Evolutionary conservation across 1,140 invertebrate genomes (phyloP).

Genomic region (Pectinophora gossypiella): DNA sequence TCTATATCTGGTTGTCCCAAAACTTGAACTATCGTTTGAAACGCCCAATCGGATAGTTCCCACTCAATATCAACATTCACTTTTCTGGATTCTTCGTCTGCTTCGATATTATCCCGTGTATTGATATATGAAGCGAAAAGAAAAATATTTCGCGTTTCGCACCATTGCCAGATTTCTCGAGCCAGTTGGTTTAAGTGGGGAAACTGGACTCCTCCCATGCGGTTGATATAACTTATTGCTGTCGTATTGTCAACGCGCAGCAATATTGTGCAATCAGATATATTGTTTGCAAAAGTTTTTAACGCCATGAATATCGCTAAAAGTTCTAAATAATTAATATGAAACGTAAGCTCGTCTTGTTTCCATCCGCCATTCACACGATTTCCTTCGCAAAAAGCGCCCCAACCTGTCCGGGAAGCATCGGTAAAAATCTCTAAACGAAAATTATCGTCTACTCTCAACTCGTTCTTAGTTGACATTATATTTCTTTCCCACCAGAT

Average conservation of each 20-base stretch:
- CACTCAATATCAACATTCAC: neutral
- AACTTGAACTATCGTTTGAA: neutral
- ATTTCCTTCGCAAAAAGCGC: constrained; percentile 8
- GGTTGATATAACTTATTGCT: constrained; percentile 1
- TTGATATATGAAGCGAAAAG: neutral
- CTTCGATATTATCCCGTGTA: neutral
- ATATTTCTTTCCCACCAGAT: constrained; percentile 9
- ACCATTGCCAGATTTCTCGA: neutral
- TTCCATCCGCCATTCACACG: neutral
- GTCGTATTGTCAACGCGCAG: neutral
- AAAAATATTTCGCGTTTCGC: neutral
- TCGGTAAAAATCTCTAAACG: constrained; percentile 14
- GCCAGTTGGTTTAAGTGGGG: neutral
- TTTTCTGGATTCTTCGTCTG: neutral
- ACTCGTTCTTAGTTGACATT: neutral
- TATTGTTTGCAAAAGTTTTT: neutral
- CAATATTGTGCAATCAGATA: neutral
- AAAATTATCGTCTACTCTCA: neutral
- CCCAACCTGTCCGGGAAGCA: constrained; percentile 15
- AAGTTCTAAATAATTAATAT: neutral
- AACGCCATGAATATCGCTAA: neutral
- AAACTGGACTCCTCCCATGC: no score
- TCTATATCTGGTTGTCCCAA: neutral
- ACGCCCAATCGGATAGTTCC: neutral
- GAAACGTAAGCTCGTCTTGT: neutral